Evolutionary conservation across 1,140 invertebrate genomes (phyloP).

Genomic region (Triops cancriformis): DNA sequence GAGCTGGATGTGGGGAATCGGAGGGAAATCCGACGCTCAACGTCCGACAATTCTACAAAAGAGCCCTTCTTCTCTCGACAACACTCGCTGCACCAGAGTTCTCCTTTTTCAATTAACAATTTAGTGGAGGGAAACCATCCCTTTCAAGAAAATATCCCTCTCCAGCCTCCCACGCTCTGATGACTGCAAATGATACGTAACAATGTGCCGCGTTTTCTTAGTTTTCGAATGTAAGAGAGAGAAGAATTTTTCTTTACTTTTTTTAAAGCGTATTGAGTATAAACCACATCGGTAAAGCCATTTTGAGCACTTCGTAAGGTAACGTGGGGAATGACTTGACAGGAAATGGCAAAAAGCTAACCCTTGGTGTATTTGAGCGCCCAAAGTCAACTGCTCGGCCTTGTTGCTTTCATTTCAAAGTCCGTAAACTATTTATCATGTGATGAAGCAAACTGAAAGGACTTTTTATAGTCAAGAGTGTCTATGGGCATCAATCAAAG

Average conservation of each 20-base stretch:
- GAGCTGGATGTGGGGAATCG: conserved; percentile 8
- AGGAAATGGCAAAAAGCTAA: neutral
- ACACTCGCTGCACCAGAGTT: neutral
- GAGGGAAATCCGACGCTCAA: neutral
- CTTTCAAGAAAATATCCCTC: neutral
- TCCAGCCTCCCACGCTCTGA: conserved; percentile 5
- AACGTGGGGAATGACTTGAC: neutral
- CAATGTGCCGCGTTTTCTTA: neutral
- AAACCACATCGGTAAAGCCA: no score
- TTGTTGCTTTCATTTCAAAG: neutral
- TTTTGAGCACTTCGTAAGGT: neutral
- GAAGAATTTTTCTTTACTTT: no score
- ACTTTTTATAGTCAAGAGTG: neutral
- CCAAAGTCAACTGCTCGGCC: neutral
- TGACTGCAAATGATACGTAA: neutral
- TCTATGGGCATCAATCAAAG: conserved; percentile 13
- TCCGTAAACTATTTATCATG: conserved; percentile 11
- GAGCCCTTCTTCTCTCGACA: neutral
- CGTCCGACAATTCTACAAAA: conserved; percentile 10
- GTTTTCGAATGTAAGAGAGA: no score
- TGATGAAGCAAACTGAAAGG: conserved; percentile 6
- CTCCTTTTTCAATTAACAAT: conserved; percentile 14
- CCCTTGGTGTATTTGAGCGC: neutral
- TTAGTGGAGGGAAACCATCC: conserved; percentile 8
- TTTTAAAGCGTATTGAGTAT: no score